Base-by-base conservation (phyloP, 2,888 invertebrate genomes). In the Sylvicola cinctus region DNA sequence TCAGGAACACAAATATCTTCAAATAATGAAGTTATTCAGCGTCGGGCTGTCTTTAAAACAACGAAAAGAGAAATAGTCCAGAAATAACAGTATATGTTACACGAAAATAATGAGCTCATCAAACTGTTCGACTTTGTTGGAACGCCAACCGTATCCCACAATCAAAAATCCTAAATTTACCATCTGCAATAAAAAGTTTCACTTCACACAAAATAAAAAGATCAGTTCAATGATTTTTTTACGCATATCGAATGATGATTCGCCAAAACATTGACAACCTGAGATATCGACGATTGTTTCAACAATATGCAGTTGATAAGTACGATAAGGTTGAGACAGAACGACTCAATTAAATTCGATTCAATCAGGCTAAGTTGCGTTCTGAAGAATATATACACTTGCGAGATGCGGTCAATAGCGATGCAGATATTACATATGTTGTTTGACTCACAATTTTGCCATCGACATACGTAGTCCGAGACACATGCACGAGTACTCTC, bases 271-370 rank as follows among this genome's bases (percentile, higher is more conserved):
- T 28, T 12, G 38, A 39, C 34, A 47, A 46, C 38, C 20, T 45
- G 26, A 32, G 37, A 37, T 47, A 42, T 36, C 40, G 46, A 4
- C 36, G 43, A 32, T 40, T 54, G 4, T 48, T 46, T 30, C 46
- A 49, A 32, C 52, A 55, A 38, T 54, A 40, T 33, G 32, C 45
- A 13, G 51, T 55, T 13, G 52, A 56, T 38, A 44, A 46, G 45
- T 54, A 49, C 41, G 49, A 42, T 0, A 52, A 51, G 41, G 45
- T 52, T 17, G 52, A 55, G 40, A 43, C 39, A 7, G 46, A 53
- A 38, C 43, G 48, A n/a, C 36, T 55, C 10, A 25, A 29, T 10
- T 55, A 37, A 36, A 39, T 51, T 23, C 41, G 48, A 27, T 43
- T 40, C 3, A 49, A 55, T 36, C 50, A 55, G 39, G 25, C 15